phyloP scores from a whole-genome alignment of 1,140 invertebrate species.

The Brachionus paranguensis region DNA sequence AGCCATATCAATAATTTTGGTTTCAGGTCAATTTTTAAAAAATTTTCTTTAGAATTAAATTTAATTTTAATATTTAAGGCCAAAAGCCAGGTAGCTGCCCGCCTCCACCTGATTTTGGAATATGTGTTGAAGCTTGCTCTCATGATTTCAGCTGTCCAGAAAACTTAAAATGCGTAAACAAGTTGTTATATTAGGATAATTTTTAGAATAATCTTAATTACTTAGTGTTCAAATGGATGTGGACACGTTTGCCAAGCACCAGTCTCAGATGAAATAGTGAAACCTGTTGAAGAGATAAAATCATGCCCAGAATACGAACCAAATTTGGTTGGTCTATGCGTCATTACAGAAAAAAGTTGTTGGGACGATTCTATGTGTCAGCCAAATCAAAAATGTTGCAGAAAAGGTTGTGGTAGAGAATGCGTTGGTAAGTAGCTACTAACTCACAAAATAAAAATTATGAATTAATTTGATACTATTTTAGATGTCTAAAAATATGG shows the following conservation, averaged over 20 bases:
- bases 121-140: background rate
- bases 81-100: conserved; percentile 16
- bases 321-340: background rate
- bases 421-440: background rate
- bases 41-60: background rate
- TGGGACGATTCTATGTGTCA: conserved; percentile 6
- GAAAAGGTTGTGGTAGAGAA: background rate
- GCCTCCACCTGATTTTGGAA: background rate
- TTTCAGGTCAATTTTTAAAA: background rate
- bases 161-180: background rate
- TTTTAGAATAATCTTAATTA: background rate
- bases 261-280: background rate
- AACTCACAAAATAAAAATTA: background rate
- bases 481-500: background rate
- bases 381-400: conserved; percentile 3
- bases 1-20: background rate
- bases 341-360: background rate
- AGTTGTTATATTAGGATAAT: background rate
- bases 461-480: background rate
- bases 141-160: background rate
- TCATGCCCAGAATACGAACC: background rate
- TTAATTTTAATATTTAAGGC: background rate
- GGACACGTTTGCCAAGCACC: background rate
- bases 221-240: conserved; percentile 15
- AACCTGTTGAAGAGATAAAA: background rate